Evolutionary conservation across 2,113 vertebrate species (phyloP).

Genomic region (Calonectris borealis): DNA sequence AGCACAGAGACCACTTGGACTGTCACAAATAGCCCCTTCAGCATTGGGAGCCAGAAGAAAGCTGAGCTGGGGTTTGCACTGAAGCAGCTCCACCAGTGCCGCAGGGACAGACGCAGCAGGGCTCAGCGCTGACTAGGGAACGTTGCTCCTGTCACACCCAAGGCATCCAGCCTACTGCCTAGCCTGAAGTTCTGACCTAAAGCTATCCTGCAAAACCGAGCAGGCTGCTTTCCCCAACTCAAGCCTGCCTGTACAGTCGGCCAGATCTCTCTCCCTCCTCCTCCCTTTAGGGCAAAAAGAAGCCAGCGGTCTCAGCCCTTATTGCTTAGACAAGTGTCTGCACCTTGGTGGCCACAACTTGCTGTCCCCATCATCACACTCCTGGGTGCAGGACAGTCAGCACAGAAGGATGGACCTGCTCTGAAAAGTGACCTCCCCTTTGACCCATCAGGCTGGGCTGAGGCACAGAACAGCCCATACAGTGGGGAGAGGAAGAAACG

Average conservation of each 20-base stretch:
- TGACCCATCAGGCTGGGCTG: neutral
- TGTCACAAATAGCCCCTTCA: neutral
- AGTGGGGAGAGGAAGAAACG: neutral
- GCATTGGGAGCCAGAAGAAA: neutral
- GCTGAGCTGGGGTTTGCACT: neutral
- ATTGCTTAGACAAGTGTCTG: neutral
- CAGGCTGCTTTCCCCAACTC: neutral
- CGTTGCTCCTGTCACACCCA: accelerated
- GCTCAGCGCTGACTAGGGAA: neutral
- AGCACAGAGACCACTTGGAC: neutral
- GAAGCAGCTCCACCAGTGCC: neutral
- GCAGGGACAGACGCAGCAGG: neutral
- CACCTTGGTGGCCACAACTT: neutral
- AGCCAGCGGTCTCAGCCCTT: neutral
- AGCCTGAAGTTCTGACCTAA: neutral
- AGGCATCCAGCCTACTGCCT: neutral
- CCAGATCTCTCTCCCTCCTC: neutral
- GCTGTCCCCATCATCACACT: neutral
- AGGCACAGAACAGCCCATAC: neutral
- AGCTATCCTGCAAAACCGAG: neutral
- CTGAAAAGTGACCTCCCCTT: neutral
- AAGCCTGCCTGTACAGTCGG: neutral
- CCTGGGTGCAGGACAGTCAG: neutral
- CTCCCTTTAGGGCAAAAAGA: neutral
- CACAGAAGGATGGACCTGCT: neutral